These are phyloP conservation scores for Agrotis exclamationis DNA, from an alignment of 2,888 invertebrate species.

Conservation along the genomic window DNA sequence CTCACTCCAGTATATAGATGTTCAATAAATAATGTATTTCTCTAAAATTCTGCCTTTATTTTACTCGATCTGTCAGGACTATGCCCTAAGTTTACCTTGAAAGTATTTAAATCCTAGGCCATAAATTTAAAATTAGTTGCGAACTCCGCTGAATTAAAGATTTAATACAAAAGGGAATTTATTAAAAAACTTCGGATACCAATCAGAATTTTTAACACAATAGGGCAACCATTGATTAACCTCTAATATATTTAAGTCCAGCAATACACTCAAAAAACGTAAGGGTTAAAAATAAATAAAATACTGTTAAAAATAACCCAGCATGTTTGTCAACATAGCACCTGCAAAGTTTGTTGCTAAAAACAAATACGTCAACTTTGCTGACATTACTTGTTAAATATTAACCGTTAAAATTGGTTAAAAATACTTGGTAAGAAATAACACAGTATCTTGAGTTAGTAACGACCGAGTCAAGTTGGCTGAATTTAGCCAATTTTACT, in stretches of 20 bases:
- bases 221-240: slow-evolving; percentile 27
- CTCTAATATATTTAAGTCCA: slow-evolving; percentile 13
- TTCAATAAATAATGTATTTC: slow-evolving; percentile 66
- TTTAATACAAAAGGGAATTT: slow-evolving; percentile 31
- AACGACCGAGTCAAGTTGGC: too few relatives aligned
- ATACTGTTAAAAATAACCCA: too few relatives aligned
- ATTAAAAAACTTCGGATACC: slow-evolving; percentile 28
- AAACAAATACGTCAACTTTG: too few relatives aligned
- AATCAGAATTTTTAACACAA: slow-evolving; percentile 32
- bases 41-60: slow-evolving; percentile 39
- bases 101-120: slow-evolving; percentile 10
- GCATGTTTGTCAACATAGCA: too few relatives aligned
- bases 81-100: slow-evolving; percentile 22
- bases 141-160: slow-evolving; percentile 10
- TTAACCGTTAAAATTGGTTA: too few relatives aligned
- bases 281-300: too few relatives aligned
- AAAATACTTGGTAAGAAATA: too few relatives aligned
- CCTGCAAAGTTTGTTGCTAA: too few relatives aligned
- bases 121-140: slow-evolving; percentile 18
- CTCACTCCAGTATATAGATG: slow-evolving; percentile 68
- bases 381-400: too few relatives aligned
- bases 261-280: too few relatives aligned
- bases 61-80: slow-evolving; percentile 31
- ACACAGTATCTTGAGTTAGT: too few relatives aligned
- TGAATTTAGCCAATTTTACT: too few relatives aligned